phyloP scores from a whole-genome alignment of 2,797 vertebrate genomes.

The Aplochiton taeniatus region DNA sequence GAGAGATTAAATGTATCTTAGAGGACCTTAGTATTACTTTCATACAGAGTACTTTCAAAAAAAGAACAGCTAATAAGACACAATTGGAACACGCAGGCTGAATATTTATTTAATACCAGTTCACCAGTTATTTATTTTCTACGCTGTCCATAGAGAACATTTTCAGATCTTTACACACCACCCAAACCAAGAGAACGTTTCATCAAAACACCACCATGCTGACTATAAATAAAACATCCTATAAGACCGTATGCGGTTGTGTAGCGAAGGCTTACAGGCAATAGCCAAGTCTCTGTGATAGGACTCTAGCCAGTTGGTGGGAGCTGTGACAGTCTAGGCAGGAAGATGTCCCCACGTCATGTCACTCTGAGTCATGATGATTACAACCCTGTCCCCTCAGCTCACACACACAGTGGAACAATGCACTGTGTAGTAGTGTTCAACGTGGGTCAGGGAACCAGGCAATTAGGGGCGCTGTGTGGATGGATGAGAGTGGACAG shows the following conservation, averaged over 20 bases:
- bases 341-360: not conserved
- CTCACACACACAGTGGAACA: not conserved
- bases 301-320: not conserved
- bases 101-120: too few relatives aligned
- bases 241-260: not conserved
- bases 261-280: not conserved
- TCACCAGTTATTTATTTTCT: too few relatives aligned
- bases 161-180: too few relatives aligned
- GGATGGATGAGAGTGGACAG: conserved; percentile 8
- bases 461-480: not conserved
- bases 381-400: not conserved
- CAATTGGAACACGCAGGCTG: too few relatives aligned
- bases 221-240: not conserved
- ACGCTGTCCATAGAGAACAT: too few relatives aligned
- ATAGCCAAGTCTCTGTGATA: not conserved
- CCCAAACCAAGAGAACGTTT: not conserved
- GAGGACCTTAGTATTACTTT: too few relatives aligned
- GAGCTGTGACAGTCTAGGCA: not conserved
- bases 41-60: too few relatives aligned
- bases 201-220: not conserved
- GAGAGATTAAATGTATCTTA: too few relatives aligned
- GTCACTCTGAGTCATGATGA: not conserved
- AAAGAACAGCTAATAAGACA: too few relatives aligned
- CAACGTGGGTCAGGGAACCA: not conserved
- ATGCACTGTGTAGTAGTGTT: not conserved